These are phyloP conservation scores for Paralvinella palmiformis DNA, from an alignment of 1,140 invertebrate genomes.

Conservation along the genomic window DNA sequence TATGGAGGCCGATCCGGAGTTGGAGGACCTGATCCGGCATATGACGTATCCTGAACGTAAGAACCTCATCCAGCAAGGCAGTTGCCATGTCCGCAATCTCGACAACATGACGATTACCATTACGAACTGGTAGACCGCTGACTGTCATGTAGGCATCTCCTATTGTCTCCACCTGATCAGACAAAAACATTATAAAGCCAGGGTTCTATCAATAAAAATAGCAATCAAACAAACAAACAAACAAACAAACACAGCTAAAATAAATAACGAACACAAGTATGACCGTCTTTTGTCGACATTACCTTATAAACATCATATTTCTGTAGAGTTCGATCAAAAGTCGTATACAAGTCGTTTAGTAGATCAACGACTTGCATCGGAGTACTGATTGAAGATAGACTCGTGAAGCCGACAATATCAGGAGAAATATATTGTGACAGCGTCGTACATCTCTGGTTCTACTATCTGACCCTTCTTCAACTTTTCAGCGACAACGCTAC, in stretches of 20 bases:
- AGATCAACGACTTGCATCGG: constrained; percentile 68
- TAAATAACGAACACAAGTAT: too few species aligned
- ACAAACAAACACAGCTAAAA: too few species aligned
- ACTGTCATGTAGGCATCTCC: constrained; percentile 50
- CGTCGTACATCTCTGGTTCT: constrained; percentile 75
- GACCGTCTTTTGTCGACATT: too few species aligned
- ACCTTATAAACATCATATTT: constrained; percentile 96
- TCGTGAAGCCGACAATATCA: too few species aligned
- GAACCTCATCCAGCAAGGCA: constrained; percentile 73
- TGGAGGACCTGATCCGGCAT: constrained; percentile 75
- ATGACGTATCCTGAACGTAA: constrained; percentile 79
- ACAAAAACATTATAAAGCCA: too few species aligned
- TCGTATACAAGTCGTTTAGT: constrained; percentile 88
- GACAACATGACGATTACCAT: constrained; percentile 70
- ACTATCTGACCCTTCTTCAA: constrained; percentile 74
- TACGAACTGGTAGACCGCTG: constrained; percentile 43
- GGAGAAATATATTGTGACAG: constrained; percentile 87
- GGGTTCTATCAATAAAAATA: too few species aligned
- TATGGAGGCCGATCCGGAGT: constrained; percentile 77
- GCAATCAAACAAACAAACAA: too few species aligned
- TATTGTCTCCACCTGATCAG: constrained; percentile 21
- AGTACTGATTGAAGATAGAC: constrained; percentile 60
- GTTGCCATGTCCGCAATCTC: constrained; percentile 82
- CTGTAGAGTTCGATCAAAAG: constrained; percentile 89
- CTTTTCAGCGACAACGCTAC: constrained; percentile 76